Evolutionary conservation across 2,888 invertebrate species (phyloP).

Genomic region (Tortrix viridana): DNA sequence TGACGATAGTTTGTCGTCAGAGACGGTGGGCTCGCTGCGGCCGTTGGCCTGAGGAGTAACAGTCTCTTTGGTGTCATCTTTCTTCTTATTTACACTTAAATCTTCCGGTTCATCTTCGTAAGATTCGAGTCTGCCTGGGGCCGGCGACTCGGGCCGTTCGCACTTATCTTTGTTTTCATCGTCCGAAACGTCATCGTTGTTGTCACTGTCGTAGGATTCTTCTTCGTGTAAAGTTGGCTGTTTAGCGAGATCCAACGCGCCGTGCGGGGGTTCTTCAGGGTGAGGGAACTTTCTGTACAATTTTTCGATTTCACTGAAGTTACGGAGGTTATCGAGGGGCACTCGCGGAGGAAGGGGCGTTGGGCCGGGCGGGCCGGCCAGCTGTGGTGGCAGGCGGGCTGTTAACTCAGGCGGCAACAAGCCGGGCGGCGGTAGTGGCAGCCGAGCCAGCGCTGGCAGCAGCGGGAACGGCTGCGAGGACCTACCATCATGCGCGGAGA

Average conservation of each 20-base stretch:
- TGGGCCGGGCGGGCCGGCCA: conserved; percentile 59
- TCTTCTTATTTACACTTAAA: conserved; percentile 87
- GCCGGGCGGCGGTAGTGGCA: conserved; percentile 88
- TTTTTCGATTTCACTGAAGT: conserved; percentile 82
- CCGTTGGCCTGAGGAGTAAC: conserved; percentile 57
- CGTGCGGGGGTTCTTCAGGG: conserved; percentile 63
- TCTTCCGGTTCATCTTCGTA: conserved; percentile 87
- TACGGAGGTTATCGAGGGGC: conserved; percentile 76
- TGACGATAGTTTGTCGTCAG: conserved; percentile 75
- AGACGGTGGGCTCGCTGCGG: conserved; percentile 64
- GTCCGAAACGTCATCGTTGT: conserved; percentile 67
- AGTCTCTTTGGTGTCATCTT: conserved; percentile 83
- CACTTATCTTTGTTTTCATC: conserved; percentile 64
- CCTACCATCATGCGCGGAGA: conserved; percentile 96
- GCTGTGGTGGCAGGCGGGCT: conserved; percentile 67
- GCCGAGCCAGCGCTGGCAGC: conserved; percentile 87
- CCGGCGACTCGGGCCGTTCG: conserved; percentile 57
- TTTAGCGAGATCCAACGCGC: conserved; percentile 68
- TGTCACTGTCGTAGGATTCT: conserved; percentile 71
- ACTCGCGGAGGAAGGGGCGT: conserved; percentile 82
- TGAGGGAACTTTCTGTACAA: conserved; percentile 78
- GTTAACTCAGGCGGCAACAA: conserved; percentile 86
- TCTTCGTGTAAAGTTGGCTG: conserved; percentile 60
- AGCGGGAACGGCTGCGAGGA: conserved; percentile 92
- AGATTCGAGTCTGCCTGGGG: conserved; percentile 61